Percentiles rank a stretch among this genome's conserved stretches.
These are phyloP conservation scores for Drosophila diplacantha DNA, from an alignment of 2,888 invertebrate genomes.

Conservation along the genomic window DNA sequence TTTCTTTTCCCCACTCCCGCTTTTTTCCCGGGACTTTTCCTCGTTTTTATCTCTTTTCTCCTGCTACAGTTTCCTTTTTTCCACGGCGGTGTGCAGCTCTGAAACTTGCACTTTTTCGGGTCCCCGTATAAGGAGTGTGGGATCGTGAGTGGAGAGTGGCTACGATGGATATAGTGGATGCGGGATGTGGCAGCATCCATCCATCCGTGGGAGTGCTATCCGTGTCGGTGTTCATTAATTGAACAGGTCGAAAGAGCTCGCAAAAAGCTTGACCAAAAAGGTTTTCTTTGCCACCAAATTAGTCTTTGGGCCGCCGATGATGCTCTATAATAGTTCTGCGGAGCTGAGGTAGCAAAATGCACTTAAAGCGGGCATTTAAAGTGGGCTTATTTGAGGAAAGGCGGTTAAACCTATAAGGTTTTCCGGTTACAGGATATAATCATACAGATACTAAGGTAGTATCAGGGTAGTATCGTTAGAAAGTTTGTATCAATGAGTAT, in stretches of 20 bases:
- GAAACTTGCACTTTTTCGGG: slow-evolving; percentile 58
- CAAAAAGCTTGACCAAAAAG: slow-evolving; percentile 20
- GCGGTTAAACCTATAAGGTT: background rate
- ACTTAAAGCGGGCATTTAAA: background rate
- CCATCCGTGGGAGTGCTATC: slow-evolving; percentile 18
- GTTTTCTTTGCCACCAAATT: background rate
- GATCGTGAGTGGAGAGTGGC: background rate
- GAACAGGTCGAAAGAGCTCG: slow-evolving; percentile 21
- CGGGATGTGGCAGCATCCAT: background rate
- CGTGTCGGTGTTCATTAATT: slow-evolving; percentile 31
- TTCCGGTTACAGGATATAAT: background rate
- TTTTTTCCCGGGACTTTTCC: slow-evolving; percentile 16
- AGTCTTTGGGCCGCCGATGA: slow-evolving; percentile 5
- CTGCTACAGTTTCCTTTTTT: slow-evolving; percentile 34
- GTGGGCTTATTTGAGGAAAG: background rate
- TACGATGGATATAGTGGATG: background rate
- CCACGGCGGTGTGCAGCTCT: slow-evolving; percentile 20
- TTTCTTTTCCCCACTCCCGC: slow-evolving; percentile 1
- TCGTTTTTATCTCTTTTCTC: slow-evolving; percentile 28
- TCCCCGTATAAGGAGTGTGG: background rate
- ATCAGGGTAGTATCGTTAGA: background rate
- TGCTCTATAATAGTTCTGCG: background rate
- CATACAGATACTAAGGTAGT: too few relatives aligned
- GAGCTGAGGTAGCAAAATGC: background rate
- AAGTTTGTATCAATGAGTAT: background rate